Percentiles rank a stretch among this genome's conserved stretches.
Evolutionary conservation across 2,888 invertebrate genomes (phyloP).

Genomic region (Euphydryas editha): DNA sequence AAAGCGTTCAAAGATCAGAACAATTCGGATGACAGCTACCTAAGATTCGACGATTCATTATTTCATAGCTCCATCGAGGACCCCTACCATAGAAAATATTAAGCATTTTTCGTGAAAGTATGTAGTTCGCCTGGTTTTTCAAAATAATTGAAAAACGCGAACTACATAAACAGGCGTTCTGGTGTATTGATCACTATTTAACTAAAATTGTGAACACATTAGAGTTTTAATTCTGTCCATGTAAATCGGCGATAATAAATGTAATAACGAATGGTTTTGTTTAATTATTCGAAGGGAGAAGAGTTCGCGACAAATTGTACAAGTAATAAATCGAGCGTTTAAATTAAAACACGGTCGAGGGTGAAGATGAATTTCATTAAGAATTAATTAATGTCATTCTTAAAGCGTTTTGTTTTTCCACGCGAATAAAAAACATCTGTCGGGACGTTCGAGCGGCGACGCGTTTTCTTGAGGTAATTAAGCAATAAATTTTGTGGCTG

Average conservation of each 20-base stretch:
- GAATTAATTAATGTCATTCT: slow-evolving; percentile 85
- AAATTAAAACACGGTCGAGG: slow-evolving; percentile 79
- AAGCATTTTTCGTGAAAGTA: slow-evolving; percentile 36
- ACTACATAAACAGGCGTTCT: slow-evolving; percentile 17
- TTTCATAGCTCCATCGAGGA: slow-evolving; percentile 74
- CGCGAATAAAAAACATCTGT: slow-evolving; percentile 83
- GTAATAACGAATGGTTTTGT: slow-evolving; percentile 65
- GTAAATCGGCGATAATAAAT: slow-evolving; percentile 71
- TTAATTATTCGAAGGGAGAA: slow-evolving; percentile 48
- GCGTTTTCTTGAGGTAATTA: slow-evolving; percentile 83
- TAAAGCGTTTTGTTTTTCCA: slow-evolving; percentile 81
- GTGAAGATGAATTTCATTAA: slow-evolving; percentile 84
- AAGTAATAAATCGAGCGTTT: slow-evolving; percentile 80
- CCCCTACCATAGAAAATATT: slow-evolving; percentile 76
- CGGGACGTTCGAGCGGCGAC: slow-evolving; percentile 67
- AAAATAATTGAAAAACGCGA: slow-evolving; percentile 31
- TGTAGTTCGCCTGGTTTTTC: slow-evolving; percentile 31
- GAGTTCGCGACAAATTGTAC: slow-evolving; percentile 79
- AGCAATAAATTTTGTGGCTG: slow-evolving; percentile 83
- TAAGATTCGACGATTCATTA: slow-evolving; percentile 72
- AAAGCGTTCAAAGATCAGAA: slow-evolving; percentile 68
- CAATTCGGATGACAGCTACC: slow-evolving; percentile 68
- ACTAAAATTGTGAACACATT: neutral
- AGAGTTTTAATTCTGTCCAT: slow-evolving; percentile 51
- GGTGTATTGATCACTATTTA: slow-evolving; percentile 20